Base-by-base conservation (phyloP, 2,113 vertebrate genomes). In the Callospermophilus lateralis region DNA sequence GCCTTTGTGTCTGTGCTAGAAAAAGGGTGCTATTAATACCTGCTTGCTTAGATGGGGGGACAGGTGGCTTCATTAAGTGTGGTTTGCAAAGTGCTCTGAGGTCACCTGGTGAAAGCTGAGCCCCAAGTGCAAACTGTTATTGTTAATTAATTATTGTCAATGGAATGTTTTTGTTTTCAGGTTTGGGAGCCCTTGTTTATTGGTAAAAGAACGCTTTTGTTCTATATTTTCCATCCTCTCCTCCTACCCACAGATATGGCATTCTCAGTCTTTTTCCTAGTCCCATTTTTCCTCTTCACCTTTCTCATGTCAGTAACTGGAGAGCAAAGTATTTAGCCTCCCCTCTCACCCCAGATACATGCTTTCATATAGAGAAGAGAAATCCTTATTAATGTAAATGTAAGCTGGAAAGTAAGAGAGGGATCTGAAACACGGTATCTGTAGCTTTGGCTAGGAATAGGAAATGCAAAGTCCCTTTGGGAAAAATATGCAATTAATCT, bases 131-230 rank as follows among this genome's bases (percentile, higher is more conserved):
- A 92, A 88, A 88, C 85, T 90, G 74, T 97, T 90, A 95, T 83
- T 93, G 93, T 94, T 97, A 89, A 97, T 98, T 97, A 97, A 98
- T 97, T 95, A 97, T 92, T 95, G 84, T 93, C 92, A 79, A 53
- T 2, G n/a, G 86, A 90, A 90, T 95, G 83, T 95, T 97, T 65
- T 20, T 89, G 89, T 97, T 87, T 94, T 88, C 86, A 89, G 61
- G 67, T 34, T 80, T 30, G 13, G 48, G 6, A 78, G 76, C 70
- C 53, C 45, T 95, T 78, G 89, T 84, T 91, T 89, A 80, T 51
- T 22, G 65, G 65, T 88, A 26, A 93, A 68, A 85, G 51, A 84
- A 84, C 8, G 65, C 34, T 65, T 74, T 58, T 13, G 45, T 76
- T 78, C 34, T 76, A 0, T 45, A 13, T 84, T 78, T 88, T 26